These are phyloP conservation scores for Orthonychiurus folsomi DNA, from an alignment of 2,888 invertebrate species.

Conservation along the genomic window DNA sequence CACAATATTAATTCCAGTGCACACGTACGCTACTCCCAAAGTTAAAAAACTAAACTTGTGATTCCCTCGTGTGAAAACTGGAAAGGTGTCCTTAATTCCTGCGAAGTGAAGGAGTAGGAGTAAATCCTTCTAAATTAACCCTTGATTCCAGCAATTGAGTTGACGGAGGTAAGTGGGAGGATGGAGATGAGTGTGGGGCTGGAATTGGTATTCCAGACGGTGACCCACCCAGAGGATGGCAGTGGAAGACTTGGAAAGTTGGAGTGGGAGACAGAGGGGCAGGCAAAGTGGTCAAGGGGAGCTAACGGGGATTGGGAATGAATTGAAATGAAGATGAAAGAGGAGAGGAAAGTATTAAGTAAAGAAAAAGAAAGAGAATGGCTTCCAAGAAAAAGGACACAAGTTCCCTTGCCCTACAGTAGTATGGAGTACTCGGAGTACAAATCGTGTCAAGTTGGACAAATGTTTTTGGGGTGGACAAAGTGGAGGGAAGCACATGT, in stretches of 20 bases:
- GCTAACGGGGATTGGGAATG: not conserved
- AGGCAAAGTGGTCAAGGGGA: not conserved
- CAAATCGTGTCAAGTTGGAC: conserved; percentile 25
- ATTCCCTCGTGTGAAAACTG: too few relatives aligned
- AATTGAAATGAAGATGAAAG: conserved; percentile 3
- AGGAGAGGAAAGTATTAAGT: conserved; percentile 7
- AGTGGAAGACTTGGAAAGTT: not conserved
- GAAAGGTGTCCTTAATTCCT: too few relatives aligned
- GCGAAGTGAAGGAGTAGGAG: too few relatives aligned
- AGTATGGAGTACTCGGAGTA: too few relatives aligned
- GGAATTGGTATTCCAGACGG: not conserved
- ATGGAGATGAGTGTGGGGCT: not conserved
- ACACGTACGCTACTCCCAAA: too few relatives aligned
- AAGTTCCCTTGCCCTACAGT: too few relatives aligned
- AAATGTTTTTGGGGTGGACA: conserved; percentile 22
- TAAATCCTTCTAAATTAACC: too few relatives aligned
- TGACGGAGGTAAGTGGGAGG: not conserved
- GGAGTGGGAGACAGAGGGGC: not conserved
- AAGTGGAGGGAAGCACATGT: conserved; percentile 22
- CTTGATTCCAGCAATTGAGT: too few relatives aligned
- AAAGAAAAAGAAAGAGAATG: conserved; percentile 9
- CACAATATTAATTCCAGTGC: too few relatives aligned
- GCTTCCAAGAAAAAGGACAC: conserved; percentile 9
- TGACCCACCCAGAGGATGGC: not conserved
- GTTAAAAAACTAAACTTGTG: too few relatives aligned